Conservation (phyloP, 2,888 invertebrate species). For the Tribolium freemani region DNA sequence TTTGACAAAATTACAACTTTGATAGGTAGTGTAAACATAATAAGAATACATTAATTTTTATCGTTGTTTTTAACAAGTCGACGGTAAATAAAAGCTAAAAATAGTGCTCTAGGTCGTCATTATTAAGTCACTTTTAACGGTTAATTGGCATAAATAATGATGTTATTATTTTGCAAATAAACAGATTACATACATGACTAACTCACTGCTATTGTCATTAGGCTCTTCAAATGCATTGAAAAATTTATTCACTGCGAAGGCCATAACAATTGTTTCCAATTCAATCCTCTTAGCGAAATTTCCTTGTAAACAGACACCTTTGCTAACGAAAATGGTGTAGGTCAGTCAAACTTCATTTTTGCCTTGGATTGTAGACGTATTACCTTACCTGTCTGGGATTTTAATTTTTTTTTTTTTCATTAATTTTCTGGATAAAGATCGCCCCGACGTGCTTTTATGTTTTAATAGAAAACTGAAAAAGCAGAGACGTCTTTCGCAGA, state of each 20-base stretch:
- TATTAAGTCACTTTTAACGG: constrained; percentile 48
- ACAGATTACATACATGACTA: constrained; percentile 47
- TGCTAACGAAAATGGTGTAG: not conserved
- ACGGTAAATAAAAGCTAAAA: constrained; percentile 32
- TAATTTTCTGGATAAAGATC: constrained; percentile 22
- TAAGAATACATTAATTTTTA: constrained; percentile 35
- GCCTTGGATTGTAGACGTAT: not conserved
- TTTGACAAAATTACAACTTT: constrained; percentile 1
- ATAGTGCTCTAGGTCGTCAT: constrained; percentile 42
- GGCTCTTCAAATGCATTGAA: constrained; percentile 20
- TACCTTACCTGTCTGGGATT: constrained; percentile 3
- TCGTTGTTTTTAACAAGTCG: constrained; percentile 32
- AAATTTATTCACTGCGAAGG: constrained; percentile 33
- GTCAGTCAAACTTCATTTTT: not conserved
- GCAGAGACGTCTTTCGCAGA: constrained; percentile 48
- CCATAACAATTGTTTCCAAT: constrained; percentile 31
- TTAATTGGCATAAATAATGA: constrained; percentile 50
- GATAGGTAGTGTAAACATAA: constrained; percentile 10
- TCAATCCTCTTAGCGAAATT: constrained; percentile 25
- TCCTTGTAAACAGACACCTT: constrained; percentile 18
- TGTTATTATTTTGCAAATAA: constrained; percentile 49
- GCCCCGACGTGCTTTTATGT: constrained; percentile 40
- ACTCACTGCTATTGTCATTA: constrained; percentile 27
- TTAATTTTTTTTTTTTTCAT: not conserved
- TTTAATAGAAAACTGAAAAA: constrained; percentile 48